Evolutionary conservation across 2,113 vertebrate genomes (phyloP).

Genomic region (Chiloscyllium plagiosum): DNA sequence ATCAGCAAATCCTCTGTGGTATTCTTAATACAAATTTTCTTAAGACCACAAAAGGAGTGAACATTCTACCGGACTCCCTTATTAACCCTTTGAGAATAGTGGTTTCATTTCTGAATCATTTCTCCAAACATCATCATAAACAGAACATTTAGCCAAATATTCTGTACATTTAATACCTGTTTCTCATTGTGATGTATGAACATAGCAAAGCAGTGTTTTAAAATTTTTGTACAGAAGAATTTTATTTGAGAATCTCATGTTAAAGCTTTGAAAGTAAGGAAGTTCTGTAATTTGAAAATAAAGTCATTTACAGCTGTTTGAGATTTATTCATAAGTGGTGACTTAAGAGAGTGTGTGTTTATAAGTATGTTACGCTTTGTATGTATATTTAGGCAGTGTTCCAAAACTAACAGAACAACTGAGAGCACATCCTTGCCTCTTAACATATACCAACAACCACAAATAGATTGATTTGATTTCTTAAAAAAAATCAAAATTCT

Average conservation of each 20-base stretch:
- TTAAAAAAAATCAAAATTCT: background rate
- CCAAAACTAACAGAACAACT: constrained; percentile 10
- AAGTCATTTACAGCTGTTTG: background rate
- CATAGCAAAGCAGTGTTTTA: background rate
- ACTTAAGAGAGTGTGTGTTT: background rate
- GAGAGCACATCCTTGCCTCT: background rate
- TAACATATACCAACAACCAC: background rate
- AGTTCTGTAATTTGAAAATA: background rate
- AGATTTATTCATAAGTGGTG: background rate
- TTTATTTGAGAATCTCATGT: background rate
- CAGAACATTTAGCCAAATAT: background rate
- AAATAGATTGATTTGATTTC: background rate
- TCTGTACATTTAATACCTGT: background rate
- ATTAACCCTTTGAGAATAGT: constrained; percentile 18
- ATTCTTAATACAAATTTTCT: constrained; percentile 23
- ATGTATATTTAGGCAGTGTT: background rate
- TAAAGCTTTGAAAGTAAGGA: background rate
- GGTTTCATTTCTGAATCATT: constrained; percentile 1
- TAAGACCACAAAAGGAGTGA: background rate
- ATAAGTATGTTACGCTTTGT: background rate
- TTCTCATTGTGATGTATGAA: background rate
- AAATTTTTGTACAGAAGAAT: background rate
- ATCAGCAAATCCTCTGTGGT: constrained; percentile 36
- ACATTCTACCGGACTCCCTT: background rate
- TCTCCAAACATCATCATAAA: background rate